Percentiles rank a stretch among this genome's conserved stretches.
These are phyloP conservation scores for Pseudomyrmex cubaensis DNA, from an alignment of 1,140 invertebrate species.

Conservation along the genomic window DNA sequence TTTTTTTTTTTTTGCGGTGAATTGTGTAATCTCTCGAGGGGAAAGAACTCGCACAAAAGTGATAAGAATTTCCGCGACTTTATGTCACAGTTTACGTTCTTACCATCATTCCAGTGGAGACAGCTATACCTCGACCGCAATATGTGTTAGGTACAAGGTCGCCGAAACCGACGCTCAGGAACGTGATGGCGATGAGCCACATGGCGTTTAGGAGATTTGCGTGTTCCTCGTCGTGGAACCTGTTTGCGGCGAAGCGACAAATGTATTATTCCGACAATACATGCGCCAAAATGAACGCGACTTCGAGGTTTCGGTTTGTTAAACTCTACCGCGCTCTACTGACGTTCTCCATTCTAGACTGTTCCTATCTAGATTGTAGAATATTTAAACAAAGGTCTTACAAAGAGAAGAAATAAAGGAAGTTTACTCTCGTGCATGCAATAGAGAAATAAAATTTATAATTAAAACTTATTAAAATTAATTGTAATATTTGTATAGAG, in stretches of 20 bases:
- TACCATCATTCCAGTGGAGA: slow-evolving; percentile 99
- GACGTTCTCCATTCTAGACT: no score
- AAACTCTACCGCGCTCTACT: not conserved
- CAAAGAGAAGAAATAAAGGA: no score
- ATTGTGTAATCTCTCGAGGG: no score
- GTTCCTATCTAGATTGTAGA: no score
- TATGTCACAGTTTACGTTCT: slow-evolving; percentile 81
- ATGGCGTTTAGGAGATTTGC: slow-evolving; percentile 99
- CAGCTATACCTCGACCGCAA: slow-evolving; percentile 98
- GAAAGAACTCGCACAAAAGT: not conserved
- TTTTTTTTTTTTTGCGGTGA: no score
- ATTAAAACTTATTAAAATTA: no score
- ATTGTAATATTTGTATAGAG: no score
- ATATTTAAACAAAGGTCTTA: no score
- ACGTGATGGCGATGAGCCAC: slow-evolving; percentile 99
- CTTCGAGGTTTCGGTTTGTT: not conserved
- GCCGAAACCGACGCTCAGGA: slow-evolving; percentile 99
- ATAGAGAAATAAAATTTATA: no score
- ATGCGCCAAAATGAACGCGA: not conserved
- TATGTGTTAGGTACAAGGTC: slow-evolving; percentile 99
- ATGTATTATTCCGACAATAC: slow-evolving; percentile 20
- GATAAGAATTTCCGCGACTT: slow-evolving; percentile 39
- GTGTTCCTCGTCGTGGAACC: slow-evolving; percentile 98
- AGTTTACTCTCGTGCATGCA: no score
- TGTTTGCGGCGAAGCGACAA: slow-evolving; percentile 78